Evolutionary conservation across 1,140 invertebrate species (phyloP).

Genomic region (Nomia melanderi): DNA sequence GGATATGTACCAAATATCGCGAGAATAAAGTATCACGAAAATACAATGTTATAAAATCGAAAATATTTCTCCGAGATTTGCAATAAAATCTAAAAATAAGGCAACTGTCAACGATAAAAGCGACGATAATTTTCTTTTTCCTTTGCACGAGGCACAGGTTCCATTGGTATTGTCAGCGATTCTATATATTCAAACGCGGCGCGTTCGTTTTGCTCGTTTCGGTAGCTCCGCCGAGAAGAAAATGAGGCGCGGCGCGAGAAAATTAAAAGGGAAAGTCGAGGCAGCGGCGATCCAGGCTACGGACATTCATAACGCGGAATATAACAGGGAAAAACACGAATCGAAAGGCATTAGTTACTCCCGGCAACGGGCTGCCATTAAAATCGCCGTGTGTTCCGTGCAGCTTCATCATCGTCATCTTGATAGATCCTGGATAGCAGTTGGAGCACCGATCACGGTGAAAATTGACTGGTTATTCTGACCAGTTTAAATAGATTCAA

Average conservation of each 20-base stretch:
- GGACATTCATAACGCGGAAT: conserved; percentile 2
- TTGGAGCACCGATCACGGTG: neutral
- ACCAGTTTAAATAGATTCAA: no score
- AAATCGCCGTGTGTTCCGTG: conserved; percentile 26
- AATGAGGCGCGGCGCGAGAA: neutral
- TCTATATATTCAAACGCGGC: no score
- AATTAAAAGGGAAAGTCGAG: neutral
- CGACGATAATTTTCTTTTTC: no score
- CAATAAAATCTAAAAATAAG: no score
- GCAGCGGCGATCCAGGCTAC: neutral
- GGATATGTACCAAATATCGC: no score
- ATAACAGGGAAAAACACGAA: conserved; percentile 21
- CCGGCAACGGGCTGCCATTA: conserved; percentile 26
- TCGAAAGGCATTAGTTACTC: conserved; percentile 39
- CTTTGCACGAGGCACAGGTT: no score
- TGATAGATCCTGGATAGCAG: conserved; percentile 29
- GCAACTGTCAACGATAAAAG: no score
- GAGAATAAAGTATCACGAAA: no score
- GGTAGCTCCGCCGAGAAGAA: neutral
- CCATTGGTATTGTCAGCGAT: no score
- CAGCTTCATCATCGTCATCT: conserved; percentile 30
- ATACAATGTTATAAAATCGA: no score
- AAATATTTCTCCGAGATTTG: no score
- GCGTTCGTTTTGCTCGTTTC: no score
- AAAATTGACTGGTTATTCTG: conserved; percentile 13